Evolutionary conservation across 2,888 invertebrate species (phyloP).

Genomic region (Zelleria hepariella): DNA sequence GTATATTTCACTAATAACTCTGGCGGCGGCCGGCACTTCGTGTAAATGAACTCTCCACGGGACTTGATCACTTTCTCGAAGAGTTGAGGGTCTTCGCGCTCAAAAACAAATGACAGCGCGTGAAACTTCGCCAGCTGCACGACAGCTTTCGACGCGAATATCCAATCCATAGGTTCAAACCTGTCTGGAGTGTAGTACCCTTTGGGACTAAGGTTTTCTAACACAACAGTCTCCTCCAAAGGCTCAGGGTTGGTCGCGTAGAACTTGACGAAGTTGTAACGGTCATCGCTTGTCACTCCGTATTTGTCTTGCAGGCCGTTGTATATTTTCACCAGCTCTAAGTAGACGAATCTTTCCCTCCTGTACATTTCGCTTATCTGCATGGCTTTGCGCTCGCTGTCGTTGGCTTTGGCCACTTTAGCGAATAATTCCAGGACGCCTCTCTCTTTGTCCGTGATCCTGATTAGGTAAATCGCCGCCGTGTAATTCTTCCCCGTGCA

Average conservation of each 20-base stretch:
- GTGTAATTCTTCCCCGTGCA: constrained; percentile 9
- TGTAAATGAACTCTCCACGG: constrained; percentile 5
- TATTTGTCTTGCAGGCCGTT: constrained; percentile 7
- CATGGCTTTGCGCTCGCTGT: background rate
- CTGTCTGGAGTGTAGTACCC: constrained; percentile 4
- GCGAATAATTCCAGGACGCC: constrained; percentile 7
- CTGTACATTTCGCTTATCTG: constrained; percentile 6
- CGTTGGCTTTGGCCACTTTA: constrained; percentile 7
- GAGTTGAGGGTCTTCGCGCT: constrained; percentile 6
- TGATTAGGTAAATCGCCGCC: constrained; percentile 4
- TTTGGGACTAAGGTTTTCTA: constrained; percentile 7
- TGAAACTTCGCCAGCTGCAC: constrained; percentile 8
- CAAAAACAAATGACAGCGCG: constrained; percentile 10
- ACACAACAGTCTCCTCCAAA: constrained; percentile 7
- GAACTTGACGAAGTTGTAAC: constrained; percentile 6
- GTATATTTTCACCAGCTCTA: constrained; percentile 4
- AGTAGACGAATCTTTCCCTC: constrained; percentile 7
- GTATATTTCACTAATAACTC: constrained; percentile 2
- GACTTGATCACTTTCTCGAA: constrained; percentile 1
- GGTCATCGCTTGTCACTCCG: constrained; percentile 3
- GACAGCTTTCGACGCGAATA: constrained; percentile 5
- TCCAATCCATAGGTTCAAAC: constrained; percentile 6
- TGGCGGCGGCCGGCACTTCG: background rate
- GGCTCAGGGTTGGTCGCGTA: constrained; percentile 2
- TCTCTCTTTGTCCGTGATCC: background rate